These are phyloP conservation scores for Cathartes aura DNA, from an alignment of 2,113 vertebrate species.

Conservation along the genomic window DNA sequence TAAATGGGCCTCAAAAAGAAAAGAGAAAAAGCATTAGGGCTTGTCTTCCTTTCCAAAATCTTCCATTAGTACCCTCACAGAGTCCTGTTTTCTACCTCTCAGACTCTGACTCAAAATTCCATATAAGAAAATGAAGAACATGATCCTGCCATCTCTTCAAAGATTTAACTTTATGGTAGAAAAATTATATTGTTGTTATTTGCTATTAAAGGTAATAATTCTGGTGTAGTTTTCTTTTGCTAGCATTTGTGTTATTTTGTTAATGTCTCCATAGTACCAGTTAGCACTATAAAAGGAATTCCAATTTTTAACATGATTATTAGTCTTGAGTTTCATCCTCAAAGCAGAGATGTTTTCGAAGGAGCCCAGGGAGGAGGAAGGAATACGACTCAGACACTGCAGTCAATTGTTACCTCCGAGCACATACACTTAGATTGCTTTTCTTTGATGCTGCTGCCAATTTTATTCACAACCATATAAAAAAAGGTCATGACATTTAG, in stretches of 20 bases:
- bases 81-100: neutral
- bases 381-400: neutral
- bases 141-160: neutral
- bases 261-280: neutral
- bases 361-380: neutral
- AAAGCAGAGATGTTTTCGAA: neutral
- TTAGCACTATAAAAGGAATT: neutral
- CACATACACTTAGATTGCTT: conserved; percentile 4
- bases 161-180: conserved; percentile 1
- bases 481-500: conserved; percentile 63
- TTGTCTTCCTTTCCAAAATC: neutral
- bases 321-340: conserved; percentile 9
- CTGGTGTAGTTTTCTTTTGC: conserved; percentile 1
- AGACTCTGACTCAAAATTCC: neutral
- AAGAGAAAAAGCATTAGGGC: neutral
- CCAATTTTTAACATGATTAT: conserved; percentile 3
- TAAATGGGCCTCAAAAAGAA: neutral
- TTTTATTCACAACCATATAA: conserved; percentile 17
- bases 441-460: conserved; percentile 45
- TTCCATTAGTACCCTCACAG: neutral
- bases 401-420: conserved; percentile 1
- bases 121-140: conserved; percentile 18
- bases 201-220: conserved; percentile 24
- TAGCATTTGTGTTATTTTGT: neutral
- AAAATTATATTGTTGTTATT: neutral